Conservation (phyloP, 1,140 invertebrate genomes). For the Rhyacophila brunnea region DNA sequence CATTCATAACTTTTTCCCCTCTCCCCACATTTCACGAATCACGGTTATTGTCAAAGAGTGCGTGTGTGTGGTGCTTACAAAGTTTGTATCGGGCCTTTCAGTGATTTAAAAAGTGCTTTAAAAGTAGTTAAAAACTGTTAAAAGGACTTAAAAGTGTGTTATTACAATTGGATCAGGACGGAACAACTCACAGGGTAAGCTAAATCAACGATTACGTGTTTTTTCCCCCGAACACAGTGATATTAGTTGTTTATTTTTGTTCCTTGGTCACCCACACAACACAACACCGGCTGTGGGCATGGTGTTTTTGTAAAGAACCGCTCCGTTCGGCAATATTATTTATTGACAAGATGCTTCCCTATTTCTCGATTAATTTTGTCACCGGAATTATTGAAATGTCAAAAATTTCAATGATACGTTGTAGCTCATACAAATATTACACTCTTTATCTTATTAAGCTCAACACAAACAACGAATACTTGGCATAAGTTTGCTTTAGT, state of each 20-base stretch:
- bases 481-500: too few species aligned
- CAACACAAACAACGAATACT: too few species aligned
- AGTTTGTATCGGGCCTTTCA: constrained; percentile 10
- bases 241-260: constrained; percentile 34
- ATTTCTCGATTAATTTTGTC: background rate
- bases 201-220: background rate
- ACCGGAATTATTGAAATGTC: too few species aligned
- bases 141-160: constrained; percentile 13
- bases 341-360: background rate
- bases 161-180: constrained; percentile 17
- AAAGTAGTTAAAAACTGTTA: constrained; percentile 19
- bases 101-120: constrained; percentile 20
- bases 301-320: constrained; percentile 12
- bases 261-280: constrained; percentile 30
- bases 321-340: background rate
- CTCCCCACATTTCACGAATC: constrained; percentile 4
- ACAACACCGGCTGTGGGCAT: constrained; percentile 8
- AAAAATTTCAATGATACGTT: too few species aligned
- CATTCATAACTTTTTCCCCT: constrained; percentile 25
- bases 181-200: constrained; percentile 21
- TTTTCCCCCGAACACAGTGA: constrained; percentile 4
- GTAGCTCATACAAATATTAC: too few species aligned
- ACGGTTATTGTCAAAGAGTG: constrained; percentile 23
- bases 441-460: too few species aligned
- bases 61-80: constrained; percentile 18